Evolutionary conservation across 2,888 invertebrate genomes (phyloP).

Genomic region (Meganola albula): DNA sequence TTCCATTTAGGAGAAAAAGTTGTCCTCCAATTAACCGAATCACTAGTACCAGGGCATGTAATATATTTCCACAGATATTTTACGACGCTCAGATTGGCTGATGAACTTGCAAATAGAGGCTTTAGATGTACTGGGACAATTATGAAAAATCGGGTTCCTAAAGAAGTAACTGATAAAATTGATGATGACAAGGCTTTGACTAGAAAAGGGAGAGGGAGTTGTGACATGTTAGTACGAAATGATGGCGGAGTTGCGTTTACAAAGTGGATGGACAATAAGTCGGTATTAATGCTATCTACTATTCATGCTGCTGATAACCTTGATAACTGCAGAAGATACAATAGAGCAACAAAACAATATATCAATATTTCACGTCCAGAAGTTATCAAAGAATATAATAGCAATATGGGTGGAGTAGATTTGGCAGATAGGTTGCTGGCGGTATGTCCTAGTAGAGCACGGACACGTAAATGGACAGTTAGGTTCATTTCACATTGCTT

Average conservation of each 20-base stretch:
- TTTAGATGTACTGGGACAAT: slow-evolving; percentile 5
- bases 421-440: slow-evolving; percentile 1
- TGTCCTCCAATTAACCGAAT: slow-evolving; percentile 1
- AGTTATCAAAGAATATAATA: slow-evolving; percentile 5
- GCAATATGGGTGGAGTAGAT: slow-evolving; percentile 5
- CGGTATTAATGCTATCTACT: slow-evolving; percentile 2
- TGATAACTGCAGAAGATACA: slow-evolving; percentile 2
- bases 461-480: slow-evolving; percentile 10
- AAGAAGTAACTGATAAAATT: slow-evolving; percentile 1
- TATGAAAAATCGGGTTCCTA: slow-evolving; percentile 7
- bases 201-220: slow-evolving; percentile 3
- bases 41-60: slow-evolving; percentile 3
- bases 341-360: slow-evolving; percentile 1
- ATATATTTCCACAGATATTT: slow-evolving; percentile 6
- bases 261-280: slow-evolving; percentile 6
- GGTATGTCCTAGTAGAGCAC: slow-evolving; percentile 2
- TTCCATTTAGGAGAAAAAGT: background rate
- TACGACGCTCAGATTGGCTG: slow-evolving; percentile 3
- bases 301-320: slow-evolving; percentile 1
- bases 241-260: slow-evolving; percentile 2
- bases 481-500: slow-evolving; percentile 9
- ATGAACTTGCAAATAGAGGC: background rate
- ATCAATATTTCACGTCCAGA: slow-evolving; percentile 2
- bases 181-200: slow-evolving; percentile 5
- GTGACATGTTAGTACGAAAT: slow-evolving; percentile 2